These are phyloP conservation scores for Hirtodrosophila histrioides DNA, from an alignment of 2,888 invertebrate species.

Conservation along the genomic window DNA sequence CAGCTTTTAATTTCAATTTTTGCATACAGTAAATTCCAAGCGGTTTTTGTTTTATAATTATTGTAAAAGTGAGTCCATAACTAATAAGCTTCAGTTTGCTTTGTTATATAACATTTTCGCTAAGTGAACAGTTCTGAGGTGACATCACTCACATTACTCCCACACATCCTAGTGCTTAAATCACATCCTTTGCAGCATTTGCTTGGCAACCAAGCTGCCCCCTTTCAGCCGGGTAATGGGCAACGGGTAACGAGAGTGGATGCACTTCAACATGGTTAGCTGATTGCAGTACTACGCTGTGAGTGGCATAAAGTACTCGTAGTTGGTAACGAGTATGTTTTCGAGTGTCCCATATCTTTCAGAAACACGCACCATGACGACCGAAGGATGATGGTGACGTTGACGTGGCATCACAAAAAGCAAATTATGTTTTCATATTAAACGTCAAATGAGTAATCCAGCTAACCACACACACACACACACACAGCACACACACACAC, in stretches of 20 bases:
- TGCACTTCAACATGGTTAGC: slow-evolving; percentile 56
- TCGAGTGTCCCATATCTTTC: slow-evolving; percentile 46
- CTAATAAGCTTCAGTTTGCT: too few species aligned
- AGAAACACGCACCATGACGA: slow-evolving; percentile 38
- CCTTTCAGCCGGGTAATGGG: background rate
- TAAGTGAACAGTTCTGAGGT: background rate
- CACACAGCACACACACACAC: slow-evolving; percentile 3
- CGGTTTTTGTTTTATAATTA: too few species aligned
- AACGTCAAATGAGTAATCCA: slow-evolving; percentile 51
- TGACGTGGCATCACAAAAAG: slow-evolving; percentile 42
- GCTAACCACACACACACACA: slow-evolving; percentile 8
- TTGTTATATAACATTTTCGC: background rate
- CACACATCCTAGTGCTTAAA: background rate
- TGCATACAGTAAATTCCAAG: too few species aligned
- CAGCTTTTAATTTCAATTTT: too few species aligned
- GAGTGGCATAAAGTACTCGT: slow-evolving; percentile 14
- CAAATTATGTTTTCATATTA: slow-evolving; percentile 69
- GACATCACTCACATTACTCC: background rate
- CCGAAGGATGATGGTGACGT: slow-evolving; percentile 16
- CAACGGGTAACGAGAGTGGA: slow-evolving; percentile 21
- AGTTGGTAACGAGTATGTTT: slow-evolving; percentile 9
- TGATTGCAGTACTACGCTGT: slow-evolving; percentile 39
- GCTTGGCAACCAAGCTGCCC: too few species aligned
- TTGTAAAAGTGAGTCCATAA: too few species aligned
- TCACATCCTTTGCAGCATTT: too few species aligned